Percentiles rank a stretch among this genome's conserved stretches.
Conservation (phyloP, 2,113 vertebrate genomes). For the Lucifuga dentata region DNA sequence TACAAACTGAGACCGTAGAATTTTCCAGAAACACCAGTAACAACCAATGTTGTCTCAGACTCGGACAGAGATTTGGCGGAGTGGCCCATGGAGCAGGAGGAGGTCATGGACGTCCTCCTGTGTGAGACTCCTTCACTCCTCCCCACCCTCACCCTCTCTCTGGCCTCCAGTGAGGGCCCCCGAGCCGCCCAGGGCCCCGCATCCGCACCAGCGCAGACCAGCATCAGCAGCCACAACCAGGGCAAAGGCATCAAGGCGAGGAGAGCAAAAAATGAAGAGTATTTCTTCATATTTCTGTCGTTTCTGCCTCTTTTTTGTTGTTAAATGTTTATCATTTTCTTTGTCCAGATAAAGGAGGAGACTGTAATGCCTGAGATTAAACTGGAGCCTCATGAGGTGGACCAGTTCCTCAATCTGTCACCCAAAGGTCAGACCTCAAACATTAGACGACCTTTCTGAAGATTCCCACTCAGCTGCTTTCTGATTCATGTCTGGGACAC, state of each 20-base stretch:
- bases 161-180: conserved; percentile 71
- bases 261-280: too few species aligned
- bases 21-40: not conserved
- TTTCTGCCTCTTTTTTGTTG: too few species aligned
- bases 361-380: conserved; percentile 91
- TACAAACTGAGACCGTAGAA: too few species aligned
- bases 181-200: conserved; percentile 53
- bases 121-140: conserved; percentile 86
- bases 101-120: conserved; percentile 86
- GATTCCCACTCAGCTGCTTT: too few species aligned
- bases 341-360: conserved; percentile 87
- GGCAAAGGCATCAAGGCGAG: conserved; percentile 69
- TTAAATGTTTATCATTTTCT: not conserved
- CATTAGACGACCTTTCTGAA: too few species aligned
- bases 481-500: too few species aligned
- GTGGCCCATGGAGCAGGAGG: conserved; percentile 90
- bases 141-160: conserved; percentile 87
- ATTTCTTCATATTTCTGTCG: too few species aligned
- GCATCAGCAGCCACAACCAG: conserved; percentile 45
- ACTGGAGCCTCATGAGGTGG: conserved; percentile 98
- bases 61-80: conserved; percentile 84
- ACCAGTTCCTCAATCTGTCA: conserved; percentile 97
- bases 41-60: conserved; percentile 77
- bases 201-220: conserved; percentile 38
- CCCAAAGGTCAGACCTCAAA: conserved; percentile 84